These are phyloP conservation scores for Pteruthius melanotis DNA, from an alignment of 2,113 vertebrate genomes.

Conservation along the genomic window DNA sequence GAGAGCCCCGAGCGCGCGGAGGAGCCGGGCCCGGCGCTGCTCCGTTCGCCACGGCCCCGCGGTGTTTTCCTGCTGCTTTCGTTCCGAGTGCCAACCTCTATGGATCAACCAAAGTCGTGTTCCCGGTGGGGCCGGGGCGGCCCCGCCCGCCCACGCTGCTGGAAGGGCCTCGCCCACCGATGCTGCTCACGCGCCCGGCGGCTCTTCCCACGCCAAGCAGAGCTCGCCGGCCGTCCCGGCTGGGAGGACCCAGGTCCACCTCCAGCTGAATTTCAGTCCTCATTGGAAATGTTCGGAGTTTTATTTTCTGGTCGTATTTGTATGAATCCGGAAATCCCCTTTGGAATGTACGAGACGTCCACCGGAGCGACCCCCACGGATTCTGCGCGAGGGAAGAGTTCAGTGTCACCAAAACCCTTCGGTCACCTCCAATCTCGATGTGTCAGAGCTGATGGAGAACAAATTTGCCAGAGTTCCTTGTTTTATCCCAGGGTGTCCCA, in stretches of 20 bases:
- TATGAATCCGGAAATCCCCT: not conserved
- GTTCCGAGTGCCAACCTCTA: constrained; percentile 8
- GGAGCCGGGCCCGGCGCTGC: not conserved
- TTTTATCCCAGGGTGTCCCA: not conserved
- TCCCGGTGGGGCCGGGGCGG: not conserved
- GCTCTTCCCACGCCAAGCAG: not conserved
- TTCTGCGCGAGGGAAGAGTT: rapidly evolving
- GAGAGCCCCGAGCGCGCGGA: rapidly evolving
- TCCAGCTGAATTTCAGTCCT: not conserved
- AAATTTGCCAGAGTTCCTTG: not conserved
- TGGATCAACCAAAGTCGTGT: not conserved
- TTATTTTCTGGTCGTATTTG: not conserved
- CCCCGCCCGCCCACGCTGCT: rapidly evolving
- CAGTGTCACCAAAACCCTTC: rapidly evolving
- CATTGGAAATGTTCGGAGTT: not conserved
- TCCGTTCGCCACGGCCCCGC: not conserved
- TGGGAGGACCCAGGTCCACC: not conserved
- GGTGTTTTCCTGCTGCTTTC: constrained; percentile 9
- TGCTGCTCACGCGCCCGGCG: not conserved
- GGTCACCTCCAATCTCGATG: not conserved
- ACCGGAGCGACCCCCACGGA: rapidly evolving
- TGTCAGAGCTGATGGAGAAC: not conserved
- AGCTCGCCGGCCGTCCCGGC: not conserved
- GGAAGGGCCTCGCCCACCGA: not conserved
- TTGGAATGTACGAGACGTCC: rapidly evolving